phyloP scores from a whole-genome alignment of 2,888 invertebrate genomes.

The Drosophila formosana region DNA sequence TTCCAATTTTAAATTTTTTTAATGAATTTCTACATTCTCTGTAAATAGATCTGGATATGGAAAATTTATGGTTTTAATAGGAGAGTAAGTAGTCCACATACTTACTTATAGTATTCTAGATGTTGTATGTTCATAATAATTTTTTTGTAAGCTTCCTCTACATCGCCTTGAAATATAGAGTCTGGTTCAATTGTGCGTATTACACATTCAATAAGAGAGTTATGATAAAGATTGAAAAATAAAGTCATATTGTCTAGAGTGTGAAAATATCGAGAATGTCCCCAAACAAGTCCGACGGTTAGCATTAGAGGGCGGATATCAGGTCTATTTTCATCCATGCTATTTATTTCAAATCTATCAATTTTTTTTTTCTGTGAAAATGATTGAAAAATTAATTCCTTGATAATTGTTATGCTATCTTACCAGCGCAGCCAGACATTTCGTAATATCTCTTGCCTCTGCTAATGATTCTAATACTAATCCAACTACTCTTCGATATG shows the following conservation, averaged over 20 bases:
- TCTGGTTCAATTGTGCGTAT: slow-evolving; percentile 91
- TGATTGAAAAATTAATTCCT: too few species aligned
- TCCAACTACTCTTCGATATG: slow-evolving; percentile 92
- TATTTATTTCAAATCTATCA: slow-evolving; percentile 89
- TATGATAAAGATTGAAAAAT: slow-evolving; percentile 91
- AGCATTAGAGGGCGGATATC: slow-evolving; percentile 91
- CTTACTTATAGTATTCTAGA: slow-evolving; percentile 87
- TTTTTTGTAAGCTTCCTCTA: slow-evolving; percentile 90
- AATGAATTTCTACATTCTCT: slow-evolving; percentile 86
- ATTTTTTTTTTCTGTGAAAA: slow-evolving; percentile 86
- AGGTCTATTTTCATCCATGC: slow-evolving; percentile 88
- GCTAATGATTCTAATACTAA: slow-evolving; percentile 90
- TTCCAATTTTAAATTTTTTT: slow-evolving; percentile 76
- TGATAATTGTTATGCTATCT: background rate
- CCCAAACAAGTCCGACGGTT: slow-evolving; percentile 93
- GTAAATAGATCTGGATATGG: slow-evolving; percentile 83
- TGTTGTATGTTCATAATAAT: slow-evolving; percentile 86
- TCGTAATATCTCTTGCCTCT: slow-evolving; percentile 93
- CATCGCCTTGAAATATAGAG: slow-evolving; percentile 94
- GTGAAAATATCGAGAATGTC: slow-evolving; percentile 92
- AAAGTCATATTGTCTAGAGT: slow-evolving; percentile 88
- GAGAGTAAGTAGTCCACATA: too few species aligned
- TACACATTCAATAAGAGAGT: slow-evolving; percentile 92
- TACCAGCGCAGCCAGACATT: slow-evolving; percentile 91
- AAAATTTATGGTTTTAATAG: background rate